Conservation (phyloP, 2,888 invertebrate genomes). For the Ochropleura plecta region DNA sequence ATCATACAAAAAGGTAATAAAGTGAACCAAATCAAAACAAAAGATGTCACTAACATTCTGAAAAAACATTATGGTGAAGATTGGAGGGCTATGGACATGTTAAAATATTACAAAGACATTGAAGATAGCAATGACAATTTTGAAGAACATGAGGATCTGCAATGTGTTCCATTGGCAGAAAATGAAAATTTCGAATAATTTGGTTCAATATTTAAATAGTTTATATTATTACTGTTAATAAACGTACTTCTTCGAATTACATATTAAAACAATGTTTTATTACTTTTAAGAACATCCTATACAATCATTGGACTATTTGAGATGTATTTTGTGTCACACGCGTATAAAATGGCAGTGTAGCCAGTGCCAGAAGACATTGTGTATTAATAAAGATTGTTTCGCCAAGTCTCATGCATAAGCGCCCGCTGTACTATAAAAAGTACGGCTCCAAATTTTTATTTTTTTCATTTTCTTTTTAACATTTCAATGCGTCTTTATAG, state of each 20-base stretch:
- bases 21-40: constrained; percentile 54
- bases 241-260: constrained; percentile 8
- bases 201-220: neutral
- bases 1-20: constrained; percentile 49
- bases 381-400: no score
- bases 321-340: no score
- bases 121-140: constrained; percentile 52
- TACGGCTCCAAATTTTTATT: no score
- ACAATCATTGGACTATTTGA: constrained; percentile 8
- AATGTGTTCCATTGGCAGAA: constrained; percentile 36
- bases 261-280: constrained; percentile 41
- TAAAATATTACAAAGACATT: constrained; percentile 60
- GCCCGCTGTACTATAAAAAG: no score
- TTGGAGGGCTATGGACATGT: constrained; percentile 53
- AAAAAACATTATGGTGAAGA: constrained; percentile 60
- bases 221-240: constrained; percentile 14
- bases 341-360: no score
- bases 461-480: no score
- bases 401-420: no score
- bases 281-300: constrained; percentile 12
- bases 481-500: no score
- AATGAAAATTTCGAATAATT: constrained; percentile 28
- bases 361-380: no score
- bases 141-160: constrained; percentile 41
- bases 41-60: constrained; percentile 57